Evolutionary conservation across 2,797 vertebrate genomes (phyloP), one percentile per base, ranked within the genome.

Genomic region (Benthosema pterotum): DNA sequence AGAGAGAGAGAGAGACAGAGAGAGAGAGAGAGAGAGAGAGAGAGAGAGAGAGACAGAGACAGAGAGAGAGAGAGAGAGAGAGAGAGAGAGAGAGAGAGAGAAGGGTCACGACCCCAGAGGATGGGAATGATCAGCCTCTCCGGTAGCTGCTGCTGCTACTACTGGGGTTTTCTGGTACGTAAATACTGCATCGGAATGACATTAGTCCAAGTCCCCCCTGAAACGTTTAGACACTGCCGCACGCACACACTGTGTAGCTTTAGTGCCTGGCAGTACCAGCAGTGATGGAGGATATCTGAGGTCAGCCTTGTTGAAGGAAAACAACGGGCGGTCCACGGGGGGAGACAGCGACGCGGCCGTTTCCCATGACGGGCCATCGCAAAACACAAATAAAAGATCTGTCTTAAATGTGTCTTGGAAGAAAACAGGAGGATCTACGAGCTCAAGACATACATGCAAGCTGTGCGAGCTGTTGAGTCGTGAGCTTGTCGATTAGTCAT

Each of bases 11-110:
- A 75, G 85, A 75, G 83, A 85, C 67, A 88, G 83, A 88, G 88
- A 75, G 85, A 75, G 83, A 85, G 83, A 78, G 69, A 88, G 83
- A 88, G 88, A 75, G 85, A 75, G 83, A 85, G 83, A 78, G 69
- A 88, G 83, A 88, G 88, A 75, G 85, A 75, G 83, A 85, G 83
- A 78, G 69, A 88, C 83, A 88, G 88, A 75, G 85, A 75, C 82
- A 85, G 83, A 78, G 69, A 88, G 83, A 88, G 88, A 75, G 85
- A 75, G 83, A 85, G 83, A 78, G 69, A 88, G 83, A 88, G 88
- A 75, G 85, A 75, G 83, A 85, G 83, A 78, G n/a, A n/a, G 69
- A 88, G 83, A 88, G 88, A 75, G 85, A 75, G 83, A 85, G 83
- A 78, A 78, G 88, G 62, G 86, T 88, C 86, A 75, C 67, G 68